Evolutionary conservation across 2,888 invertebrate genomes (phyloP).

Genomic region (Melieria picta): DNA sequence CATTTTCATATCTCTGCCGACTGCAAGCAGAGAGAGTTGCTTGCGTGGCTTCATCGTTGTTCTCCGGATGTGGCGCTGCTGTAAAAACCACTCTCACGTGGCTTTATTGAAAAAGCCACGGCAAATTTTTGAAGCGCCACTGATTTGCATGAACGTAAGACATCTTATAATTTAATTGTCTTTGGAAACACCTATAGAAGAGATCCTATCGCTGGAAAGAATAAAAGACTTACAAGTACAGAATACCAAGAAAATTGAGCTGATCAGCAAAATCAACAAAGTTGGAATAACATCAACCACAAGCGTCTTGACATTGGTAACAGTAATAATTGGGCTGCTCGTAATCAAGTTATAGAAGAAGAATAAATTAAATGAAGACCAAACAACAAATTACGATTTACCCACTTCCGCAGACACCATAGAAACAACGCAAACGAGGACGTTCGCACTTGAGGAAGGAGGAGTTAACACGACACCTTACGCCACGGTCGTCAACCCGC

Average conservation of each 20-base stretch:
- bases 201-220: background rate
- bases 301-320: background rate
- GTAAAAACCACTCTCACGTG: too few relatives aligned
- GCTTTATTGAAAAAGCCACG: too few relatives aligned
- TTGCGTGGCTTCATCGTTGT: too few relatives aligned
- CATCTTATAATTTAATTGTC: too few relatives aligned
- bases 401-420: too few relatives aligned
- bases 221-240: background rate
- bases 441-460: background rate
- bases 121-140: too few relatives aligned
- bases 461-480: background rate
- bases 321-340: background rate
- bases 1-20: too few relatives aligned
- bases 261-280: slow-evolving; percentile 3
- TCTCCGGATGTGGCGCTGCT: too few relatives aligned
- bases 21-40: too few relatives aligned
- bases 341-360: background rate
- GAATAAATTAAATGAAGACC: background rate
- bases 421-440: background rate
- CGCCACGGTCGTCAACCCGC: too few relatives aligned
- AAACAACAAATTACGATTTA: too few relatives aligned
- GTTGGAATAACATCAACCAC: background rate
- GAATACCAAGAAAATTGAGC: background rate
- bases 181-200: background rate
- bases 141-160: too few relatives aligned